Percentiles rank a stretch among this genome's conserved stretches.
Evolutionary conservation across 2,888 invertebrate species (phyloP).

Genomic region (Chalcosyrphus nemorum): DNA sequence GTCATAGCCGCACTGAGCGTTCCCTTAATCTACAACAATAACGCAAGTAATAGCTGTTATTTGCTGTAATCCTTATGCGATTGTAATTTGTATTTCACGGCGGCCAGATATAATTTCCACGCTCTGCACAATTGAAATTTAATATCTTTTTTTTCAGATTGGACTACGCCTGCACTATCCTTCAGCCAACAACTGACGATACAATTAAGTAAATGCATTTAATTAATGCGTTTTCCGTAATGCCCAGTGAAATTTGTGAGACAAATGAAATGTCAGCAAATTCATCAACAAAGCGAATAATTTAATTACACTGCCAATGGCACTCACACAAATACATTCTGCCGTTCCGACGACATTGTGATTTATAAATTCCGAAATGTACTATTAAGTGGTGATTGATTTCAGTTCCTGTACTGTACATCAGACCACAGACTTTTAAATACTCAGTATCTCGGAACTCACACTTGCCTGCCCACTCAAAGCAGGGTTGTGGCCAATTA

Average conservation of each 20-base stretch:
- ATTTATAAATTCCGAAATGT: background rate
- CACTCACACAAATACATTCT: background rate
- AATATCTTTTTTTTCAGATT: conserved; percentile 1
- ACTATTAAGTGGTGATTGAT: background rate
- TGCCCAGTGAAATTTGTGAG: background rate
- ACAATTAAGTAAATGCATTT: conserved; percentile 6
- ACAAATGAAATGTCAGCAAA: conserved; percentile 35
- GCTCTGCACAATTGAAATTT: background rate
- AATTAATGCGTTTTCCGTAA: conserved; percentile 16
- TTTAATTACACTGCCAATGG: conserved; percentile 21
- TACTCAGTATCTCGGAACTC: background rate
- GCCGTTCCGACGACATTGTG: background rate
- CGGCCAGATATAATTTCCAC: background rate
- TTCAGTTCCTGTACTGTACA: background rate
- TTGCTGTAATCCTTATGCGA: conserved; percentile 5
- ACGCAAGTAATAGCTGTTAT: conserved; percentile 20
- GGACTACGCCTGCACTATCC: background rate
- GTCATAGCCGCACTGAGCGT: background rate
- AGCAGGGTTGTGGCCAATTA: conserved; percentile 6
- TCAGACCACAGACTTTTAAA: conserved; percentile 1
- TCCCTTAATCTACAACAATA: conserved; percentile 8
- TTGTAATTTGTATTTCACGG: conserved; percentile 8
- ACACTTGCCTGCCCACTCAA: background rate
- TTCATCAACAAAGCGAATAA: conserved; percentile 1
- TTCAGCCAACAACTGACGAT: background rate